phyloP scores from a whole-genome alignment of 2,888 invertebrate genomes.

The Flexamia atlantica region DNA sequence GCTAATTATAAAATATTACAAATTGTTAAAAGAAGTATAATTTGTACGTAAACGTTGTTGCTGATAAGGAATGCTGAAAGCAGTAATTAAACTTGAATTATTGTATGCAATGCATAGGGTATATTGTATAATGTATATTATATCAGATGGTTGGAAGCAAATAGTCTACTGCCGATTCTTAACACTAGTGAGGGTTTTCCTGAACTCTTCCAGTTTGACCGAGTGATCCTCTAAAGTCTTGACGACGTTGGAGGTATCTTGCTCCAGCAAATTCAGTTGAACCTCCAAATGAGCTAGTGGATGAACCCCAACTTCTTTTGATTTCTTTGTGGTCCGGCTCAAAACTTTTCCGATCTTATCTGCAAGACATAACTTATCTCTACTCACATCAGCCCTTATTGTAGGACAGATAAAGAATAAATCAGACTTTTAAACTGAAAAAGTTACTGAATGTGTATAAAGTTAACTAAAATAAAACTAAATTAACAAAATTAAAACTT shows the following conservation, averaged over 20 bases:
- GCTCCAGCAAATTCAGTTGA: neutral
- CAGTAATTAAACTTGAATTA: too few species aligned
- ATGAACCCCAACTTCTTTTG: neutral
- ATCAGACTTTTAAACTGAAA: neutral
- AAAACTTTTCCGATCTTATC: conserved; percentile 25
- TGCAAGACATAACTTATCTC: conserved; percentile 54
- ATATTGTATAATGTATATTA: too few species aligned
- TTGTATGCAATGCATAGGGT: too few species aligned
- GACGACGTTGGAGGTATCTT: neutral
- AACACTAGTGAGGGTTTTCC: neutral
- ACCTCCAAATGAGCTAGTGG: neutral
- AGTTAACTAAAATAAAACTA: too few species aligned
- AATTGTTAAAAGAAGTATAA: too few species aligned
- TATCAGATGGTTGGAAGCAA: too few species aligned
- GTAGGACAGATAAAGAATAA: neutral
- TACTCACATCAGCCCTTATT: conserved; percentile 11
- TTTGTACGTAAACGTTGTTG: too few species aligned
- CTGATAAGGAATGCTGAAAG: too few species aligned
- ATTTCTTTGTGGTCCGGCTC: neutral
- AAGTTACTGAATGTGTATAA: too few species aligned
- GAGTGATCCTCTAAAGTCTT: neutral
- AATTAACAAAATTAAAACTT: too few species aligned
- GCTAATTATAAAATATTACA: too few species aligned
- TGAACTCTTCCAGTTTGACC: neutral
- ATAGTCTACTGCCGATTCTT: conserved; percentile 17